Base-by-base conservation (phyloP, 2,888 invertebrate species). In the Cephus spinipes region DNA sequence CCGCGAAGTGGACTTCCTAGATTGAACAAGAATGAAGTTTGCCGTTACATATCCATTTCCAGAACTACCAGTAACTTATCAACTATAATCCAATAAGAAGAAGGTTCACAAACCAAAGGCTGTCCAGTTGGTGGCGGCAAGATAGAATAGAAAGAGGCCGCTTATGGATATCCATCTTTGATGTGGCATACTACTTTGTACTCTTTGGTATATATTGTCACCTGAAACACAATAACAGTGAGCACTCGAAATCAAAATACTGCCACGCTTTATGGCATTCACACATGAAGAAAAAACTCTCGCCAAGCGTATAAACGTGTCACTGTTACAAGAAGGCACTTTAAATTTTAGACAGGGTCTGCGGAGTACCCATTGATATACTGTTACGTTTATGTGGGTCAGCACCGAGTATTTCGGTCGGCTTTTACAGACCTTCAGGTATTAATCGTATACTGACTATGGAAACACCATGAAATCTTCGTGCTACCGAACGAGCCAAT, bases 101-200 rank as follows among this genome's bases (percentile, higher is more conserved):
- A 15, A 30, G 31, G 3, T 35, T 55, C 15, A 79, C 81, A 79
- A 81, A 85, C 89, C 90, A 79, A 83, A 76, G 73, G 81, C 84
- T 71, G 77, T 83, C 83, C 85, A 83, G 80, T 80, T 79, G 31
- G 81, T 77, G 75, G 84, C 82, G 77, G 78, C 81, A 76, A 89
- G 82, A 77, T 81, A 86, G 77, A 87, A 79, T 69, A 88, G n/a
- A 75, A 86, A 81, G 74, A 86, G 78, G 73, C 79, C 78, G 71
- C 79, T 84, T 73, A 79, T 76, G 73, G 79, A 32, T 79, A 81
- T 84, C 88, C 88, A 89, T 89, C 78, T 87, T 87, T 87, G 86
- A 85, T 87, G 87, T 88, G 83, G 86, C 90, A 91, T 90, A 82
- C 87, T 90, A 89, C 82, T 83, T 84, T 80, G 78, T 75, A 81